Percentiles rank a stretch among this genome's conserved stretches.
These are phyloP conservation scores for Macrostomum lignano DNA, from an alignment of 1,140 invertebrate species.

Conservation along the genomic window DNA sequence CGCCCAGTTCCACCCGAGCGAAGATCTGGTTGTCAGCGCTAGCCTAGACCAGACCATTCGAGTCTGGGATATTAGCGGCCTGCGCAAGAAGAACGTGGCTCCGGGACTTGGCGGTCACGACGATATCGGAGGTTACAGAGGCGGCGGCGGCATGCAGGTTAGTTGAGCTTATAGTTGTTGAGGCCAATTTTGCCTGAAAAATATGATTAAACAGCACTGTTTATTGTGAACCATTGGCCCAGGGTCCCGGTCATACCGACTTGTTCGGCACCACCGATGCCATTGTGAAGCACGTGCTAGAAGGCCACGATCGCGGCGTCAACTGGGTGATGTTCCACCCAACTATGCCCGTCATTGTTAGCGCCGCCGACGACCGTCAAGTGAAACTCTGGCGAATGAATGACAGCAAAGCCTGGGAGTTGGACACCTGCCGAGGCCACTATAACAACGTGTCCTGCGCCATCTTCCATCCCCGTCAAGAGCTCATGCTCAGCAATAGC, in stretches of 20 bases:
- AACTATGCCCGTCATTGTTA: constrained; percentile 67
- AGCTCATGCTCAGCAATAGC: constrained; percentile 78
- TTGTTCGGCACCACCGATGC: constrained; percentile 86
- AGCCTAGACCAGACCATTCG: constrained; percentile 88
- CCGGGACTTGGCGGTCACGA: constrained; percentile 64
- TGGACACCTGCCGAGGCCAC: constrained; percentile 88
- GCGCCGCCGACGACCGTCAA: constrained; percentile 81
- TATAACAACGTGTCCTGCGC: constrained; percentile 98
- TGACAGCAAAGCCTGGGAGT: constrained; percentile 68
- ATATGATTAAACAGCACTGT: no score
- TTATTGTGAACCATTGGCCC: constrained; percentile 6
- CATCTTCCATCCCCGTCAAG: constrained; percentile 80
- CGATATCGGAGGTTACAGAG: constrained; percentile 36
- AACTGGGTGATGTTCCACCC: constrained; percentile 96
- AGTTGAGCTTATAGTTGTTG: no score
- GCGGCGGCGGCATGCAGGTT: no score
- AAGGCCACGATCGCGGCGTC: constrained; percentile 52
- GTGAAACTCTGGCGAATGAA: constrained; percentile 98
- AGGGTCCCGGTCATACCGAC: constrained; percentile 55
- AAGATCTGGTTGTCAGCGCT: constrained; percentile 83
- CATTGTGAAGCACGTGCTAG: constrained; percentile 81
- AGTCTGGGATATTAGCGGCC: constrained; percentile 85
- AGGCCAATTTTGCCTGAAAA: no score
- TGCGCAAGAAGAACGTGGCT: constrained; percentile 85
- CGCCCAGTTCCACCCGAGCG: constrained; percentile 79